Percentiles rank a stretch among this genome's conserved stretches.
Evolutionary conservation across 1,140 invertebrate species (phyloP).

Genomic region (Rhyacophila brunnea): DNA sequence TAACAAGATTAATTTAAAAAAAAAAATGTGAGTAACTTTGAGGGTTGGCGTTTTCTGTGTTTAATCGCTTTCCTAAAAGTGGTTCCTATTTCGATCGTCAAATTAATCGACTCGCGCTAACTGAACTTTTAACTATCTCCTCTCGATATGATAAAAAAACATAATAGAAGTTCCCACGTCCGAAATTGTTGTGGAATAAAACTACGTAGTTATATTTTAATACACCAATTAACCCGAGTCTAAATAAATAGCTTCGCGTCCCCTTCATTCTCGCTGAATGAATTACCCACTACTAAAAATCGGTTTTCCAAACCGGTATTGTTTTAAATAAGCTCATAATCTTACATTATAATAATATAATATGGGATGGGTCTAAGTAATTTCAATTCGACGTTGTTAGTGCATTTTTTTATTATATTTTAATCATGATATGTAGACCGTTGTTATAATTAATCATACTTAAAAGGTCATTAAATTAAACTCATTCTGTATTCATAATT

Average conservation of each 20-base stretch:
- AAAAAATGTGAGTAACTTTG: too few relatives aligned
- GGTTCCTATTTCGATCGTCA: slow-evolving; percentile 33
- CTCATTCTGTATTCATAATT: too few relatives aligned
- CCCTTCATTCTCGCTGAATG: background rate
- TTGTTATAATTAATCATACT: too few relatives aligned
- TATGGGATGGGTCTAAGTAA: too few relatives aligned
- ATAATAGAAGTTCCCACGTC: slow-evolving; percentile 32
- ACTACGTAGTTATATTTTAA: slow-evolving; percentile 12
- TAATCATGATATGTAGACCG: too few relatives aligned
- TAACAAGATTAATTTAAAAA: too few relatives aligned
- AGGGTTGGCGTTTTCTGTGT: slow-evolving; percentile 1
- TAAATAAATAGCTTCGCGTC: slow-evolving; percentile 17
- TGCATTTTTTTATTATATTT: too few relatives aligned
- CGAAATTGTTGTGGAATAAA: slow-evolving; percentile 3
- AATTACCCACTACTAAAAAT: background rate
- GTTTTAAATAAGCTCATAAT: too few relatives aligned
- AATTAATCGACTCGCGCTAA: slow-evolving; percentile 32
- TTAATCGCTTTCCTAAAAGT: slow-evolving; percentile 23
- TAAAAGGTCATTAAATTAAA: too few relatives aligned
- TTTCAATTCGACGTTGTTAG: too few relatives aligned
- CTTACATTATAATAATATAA: too few relatives aligned
- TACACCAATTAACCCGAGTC: slow-evolving; percentile 15
- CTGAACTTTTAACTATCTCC: slow-evolving; percentile 26
- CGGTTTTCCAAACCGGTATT: too few relatives aligned
- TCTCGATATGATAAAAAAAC: slow-evolving; percentile 19